These are phyloP conservation scores for Terebella lapidaria DNA, from an alignment of 2,888 invertebrate genomes.

Conservation along the genomic window DNA sequence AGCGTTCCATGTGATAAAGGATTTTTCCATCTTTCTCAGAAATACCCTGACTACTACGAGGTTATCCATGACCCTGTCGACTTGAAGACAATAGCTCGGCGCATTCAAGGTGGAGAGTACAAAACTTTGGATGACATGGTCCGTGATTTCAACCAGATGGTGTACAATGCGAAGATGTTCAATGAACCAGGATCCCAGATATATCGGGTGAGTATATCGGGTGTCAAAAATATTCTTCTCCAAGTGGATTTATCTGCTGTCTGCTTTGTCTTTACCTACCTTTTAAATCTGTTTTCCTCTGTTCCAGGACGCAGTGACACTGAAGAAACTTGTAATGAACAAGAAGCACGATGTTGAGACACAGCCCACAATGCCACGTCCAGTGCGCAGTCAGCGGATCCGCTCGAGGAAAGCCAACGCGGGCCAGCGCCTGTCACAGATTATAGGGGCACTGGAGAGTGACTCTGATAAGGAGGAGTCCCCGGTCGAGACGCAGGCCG, in stretches of 20 bases:
- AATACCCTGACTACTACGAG: conserved; percentile 92
- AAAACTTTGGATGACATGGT: conserved; percentile 75
- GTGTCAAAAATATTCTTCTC: neutral
- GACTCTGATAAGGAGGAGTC: conserved; percentile 18
- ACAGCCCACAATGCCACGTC: neutral
- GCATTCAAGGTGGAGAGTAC: conserved; percentile 81
- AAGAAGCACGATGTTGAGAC: conserved; percentile 41
- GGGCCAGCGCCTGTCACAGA: conserved; percentile 11
- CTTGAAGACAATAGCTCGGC: conserved; percentile 83
- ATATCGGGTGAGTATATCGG: conserved; percentile 64
- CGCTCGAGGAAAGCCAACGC: conserved; percentile 4
- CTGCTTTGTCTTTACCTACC: neutral
- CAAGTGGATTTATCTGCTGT: neutral
- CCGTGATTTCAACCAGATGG: conserved; percentile 82
- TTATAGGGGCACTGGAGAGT: conserved; percentile 15
- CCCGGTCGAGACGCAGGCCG: neutral
- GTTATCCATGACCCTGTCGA: conserved; percentile 93
- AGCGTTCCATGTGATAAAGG: too few relatives aligned
- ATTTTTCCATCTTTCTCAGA: too few relatives aligned
- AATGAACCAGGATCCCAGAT: conserved; percentile 96
- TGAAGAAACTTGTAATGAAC: conserved; percentile 69
- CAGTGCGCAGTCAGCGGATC: conserved; percentile 11
- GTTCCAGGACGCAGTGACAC: conserved; percentile 71
- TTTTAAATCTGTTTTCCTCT: neutral
- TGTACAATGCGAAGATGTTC: conserved; percentile 89